These are phyloP conservation scores for Beroe forskalii DNA, from an alignment of 37 sponge, comb jelly and placozoan genomes.

Conservation along the genomic window DNA sequence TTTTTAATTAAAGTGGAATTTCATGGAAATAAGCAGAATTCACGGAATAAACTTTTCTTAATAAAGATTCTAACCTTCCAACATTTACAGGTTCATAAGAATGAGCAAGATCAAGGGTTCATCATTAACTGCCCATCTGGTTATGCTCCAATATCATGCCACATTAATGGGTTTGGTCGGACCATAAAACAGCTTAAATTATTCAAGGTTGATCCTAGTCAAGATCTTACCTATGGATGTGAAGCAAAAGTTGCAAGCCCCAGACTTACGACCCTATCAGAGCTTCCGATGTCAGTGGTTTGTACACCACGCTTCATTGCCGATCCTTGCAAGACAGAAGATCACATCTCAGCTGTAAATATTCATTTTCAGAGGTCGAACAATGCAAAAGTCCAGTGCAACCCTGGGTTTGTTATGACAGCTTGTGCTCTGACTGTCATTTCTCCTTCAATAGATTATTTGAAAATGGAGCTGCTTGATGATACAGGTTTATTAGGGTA, in stretches of 20 bases:
- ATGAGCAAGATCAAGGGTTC: not conserved
- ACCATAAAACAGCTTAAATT: not conserved
- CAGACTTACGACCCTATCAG: not conserved
- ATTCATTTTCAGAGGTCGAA: not conserved
- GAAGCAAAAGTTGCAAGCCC: not conserved
- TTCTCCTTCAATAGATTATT: not conserved
- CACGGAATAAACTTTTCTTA: no score
- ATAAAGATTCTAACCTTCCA: no score
- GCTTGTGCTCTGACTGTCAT: constrained; percentile 15
- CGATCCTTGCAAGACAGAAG: not conserved
- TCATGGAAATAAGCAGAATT: no score
- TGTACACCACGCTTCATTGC: not conserved
- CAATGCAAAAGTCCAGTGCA: not conserved
- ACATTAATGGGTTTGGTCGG: not conserved
- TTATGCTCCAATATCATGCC: constrained; percentile 7
- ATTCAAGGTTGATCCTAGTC: not conserved
- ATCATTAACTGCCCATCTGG: not conserved
- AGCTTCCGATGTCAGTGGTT: constrained; percentile 15
- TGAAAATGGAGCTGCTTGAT: not conserved
- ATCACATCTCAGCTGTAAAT: not conserved
- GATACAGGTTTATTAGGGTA: not conserved
- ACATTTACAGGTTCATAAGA: not conserved
- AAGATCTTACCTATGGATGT: not conserved
- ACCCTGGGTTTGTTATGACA: not conserved
- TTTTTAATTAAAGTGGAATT: no score